phyloP scores from a whole-genome alignment of 2,113 vertebrate genomes.

The Stegastes partitus region DNA sequence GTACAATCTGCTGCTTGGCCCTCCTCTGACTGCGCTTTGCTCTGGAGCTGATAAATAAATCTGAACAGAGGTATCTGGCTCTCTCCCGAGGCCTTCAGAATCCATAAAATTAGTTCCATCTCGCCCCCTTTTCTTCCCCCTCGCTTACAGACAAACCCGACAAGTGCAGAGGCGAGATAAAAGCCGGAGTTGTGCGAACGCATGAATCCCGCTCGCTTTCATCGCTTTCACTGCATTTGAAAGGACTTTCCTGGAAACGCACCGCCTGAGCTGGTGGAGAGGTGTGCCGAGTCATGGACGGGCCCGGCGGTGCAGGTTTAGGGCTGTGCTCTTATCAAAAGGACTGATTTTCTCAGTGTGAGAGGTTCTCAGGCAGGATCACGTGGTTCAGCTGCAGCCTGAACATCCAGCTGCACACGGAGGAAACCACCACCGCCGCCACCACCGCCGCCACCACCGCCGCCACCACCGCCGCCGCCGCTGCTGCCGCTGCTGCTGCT shows the following conservation, averaged over 20 bases:
- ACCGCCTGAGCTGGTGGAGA: constrained; percentile 11
- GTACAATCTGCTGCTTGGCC: constrained; percentile 36
- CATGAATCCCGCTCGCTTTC: constrained; percentile 36
- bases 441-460: no score
- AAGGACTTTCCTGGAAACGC: constrained; percentile 51
- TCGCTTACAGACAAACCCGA: constrained; percentile 54
- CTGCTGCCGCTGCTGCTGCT: no score
- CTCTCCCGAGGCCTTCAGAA: constrained; percentile 52
- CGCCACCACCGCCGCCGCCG: no score
- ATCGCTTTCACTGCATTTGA: constrained; percentile 47
- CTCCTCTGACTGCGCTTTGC: constrained; percentile 16
- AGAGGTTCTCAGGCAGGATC: constrained; percentile 41
- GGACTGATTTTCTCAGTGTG: constrained; percentile 16
- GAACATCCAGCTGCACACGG: constrained; percentile 1
- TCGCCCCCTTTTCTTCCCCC: not conserved
- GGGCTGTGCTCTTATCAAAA: constrained; percentile 9
- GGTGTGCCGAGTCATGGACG: constrained; percentile 37
- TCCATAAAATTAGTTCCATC: constrained; percentile 66
- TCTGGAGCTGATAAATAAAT: constrained; percentile 71
- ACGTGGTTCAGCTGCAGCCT: constrained; percentile 26
- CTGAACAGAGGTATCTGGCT: constrained; percentile 55
- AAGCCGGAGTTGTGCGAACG: constrained; percentile 54
- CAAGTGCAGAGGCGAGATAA: constrained; percentile 61
- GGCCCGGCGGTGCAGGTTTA: constrained; percentile 1
- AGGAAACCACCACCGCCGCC: no score